Evolutionary conservation across 2,888 invertebrate species (phyloP).

Genomic region (Parnassius orleans): DNA sequence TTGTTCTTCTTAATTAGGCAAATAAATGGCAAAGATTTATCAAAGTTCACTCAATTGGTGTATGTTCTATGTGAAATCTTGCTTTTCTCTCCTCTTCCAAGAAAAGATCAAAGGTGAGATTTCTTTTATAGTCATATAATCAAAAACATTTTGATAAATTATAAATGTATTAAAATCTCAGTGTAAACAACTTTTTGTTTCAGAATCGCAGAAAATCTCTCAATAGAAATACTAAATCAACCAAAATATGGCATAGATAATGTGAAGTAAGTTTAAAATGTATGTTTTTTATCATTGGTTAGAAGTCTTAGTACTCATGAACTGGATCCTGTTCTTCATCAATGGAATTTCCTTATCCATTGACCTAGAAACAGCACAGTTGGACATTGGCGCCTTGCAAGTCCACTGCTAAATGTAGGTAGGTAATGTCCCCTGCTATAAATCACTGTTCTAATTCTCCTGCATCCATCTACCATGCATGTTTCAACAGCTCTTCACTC

Average conservation of each 20-base stretch:
- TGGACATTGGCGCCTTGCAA: too few species aligned
- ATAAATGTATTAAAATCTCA: too few species aligned
- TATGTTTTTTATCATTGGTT: conserved; percentile 16
- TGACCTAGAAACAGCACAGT: too few species aligned
- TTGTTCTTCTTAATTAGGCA: conserved; percentile 53
- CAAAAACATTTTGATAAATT: too few species aligned
- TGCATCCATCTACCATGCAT: too few species aligned
- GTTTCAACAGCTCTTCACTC: too few species aligned
- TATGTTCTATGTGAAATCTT: conserved; percentile 69
- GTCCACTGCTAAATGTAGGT: too few species aligned
- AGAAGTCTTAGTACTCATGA: too few species aligned
- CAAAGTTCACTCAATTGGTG: conserved; percentile 49
- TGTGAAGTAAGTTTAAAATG: conserved; percentile 40
- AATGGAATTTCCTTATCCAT: too few species aligned
- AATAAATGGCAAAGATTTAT: conserved; percentile 40
- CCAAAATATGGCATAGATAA: conserved; percentile 40
- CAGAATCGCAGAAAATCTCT: conserved; percentile 60
- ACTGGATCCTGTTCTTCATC: too few species aligned
- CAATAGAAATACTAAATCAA: conserved; percentile 47
- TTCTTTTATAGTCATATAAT: not conserved
- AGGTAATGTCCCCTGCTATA: too few species aligned
- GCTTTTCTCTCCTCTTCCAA: conserved; percentile 69
- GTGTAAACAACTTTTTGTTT: conserved; percentile 34
- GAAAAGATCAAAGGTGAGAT: conserved; percentile 78
- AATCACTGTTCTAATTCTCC: too few species aligned